Evolutionary conservation across 2,888 invertebrate genomes (phyloP), one percentile per base, ranked within the genome.

Genomic region (Diarsia brunnea): DNA sequence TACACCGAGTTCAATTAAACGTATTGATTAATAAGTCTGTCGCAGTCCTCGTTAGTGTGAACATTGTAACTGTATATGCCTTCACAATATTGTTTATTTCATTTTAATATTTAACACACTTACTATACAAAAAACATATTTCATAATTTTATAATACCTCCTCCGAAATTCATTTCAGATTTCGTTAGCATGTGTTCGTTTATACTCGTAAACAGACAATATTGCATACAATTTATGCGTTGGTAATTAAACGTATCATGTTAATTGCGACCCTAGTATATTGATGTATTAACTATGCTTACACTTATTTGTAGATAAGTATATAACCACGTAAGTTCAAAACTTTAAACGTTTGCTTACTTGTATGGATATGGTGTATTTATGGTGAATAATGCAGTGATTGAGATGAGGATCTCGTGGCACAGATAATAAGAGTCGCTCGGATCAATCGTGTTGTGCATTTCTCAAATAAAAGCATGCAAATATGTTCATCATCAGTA

Each of bases 201-300:
- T 83, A 78, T 78, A 87, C 88, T 90, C 88, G 91, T 92, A 93
- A 94, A 93, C 92, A 93, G 91, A 92, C 92, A 92, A 93, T 95
- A 92, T 91, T 90, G 92, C 88, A 89, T 89, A 93, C 92, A 95
- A 95, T 95, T 95, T 95, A 95, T 95, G 94, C 92, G 87, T 66
- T 89, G 90, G 93, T 95, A 95, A 95, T 95, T 95, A 95, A 95
- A 93, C 95, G 94, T 92, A 94, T 95, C 95, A 93, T 94, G 95
- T 95, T 95, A 95, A 95, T 95, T 94, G 93, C 90, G 84, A 87
- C 86, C 84, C 84, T 87, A 89, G 87, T 84, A 79, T 85, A 87
- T 79, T 79, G 77, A 85, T 82, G 86, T 82, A 67, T 79, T 78
- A 74, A 71, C 45, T 66, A 58, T 65, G 55, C 31, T 16, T 31